Conservation (phyloP, 2,113 vertebrate genomes). For the Myiozetetes cayanensis region DNA sequence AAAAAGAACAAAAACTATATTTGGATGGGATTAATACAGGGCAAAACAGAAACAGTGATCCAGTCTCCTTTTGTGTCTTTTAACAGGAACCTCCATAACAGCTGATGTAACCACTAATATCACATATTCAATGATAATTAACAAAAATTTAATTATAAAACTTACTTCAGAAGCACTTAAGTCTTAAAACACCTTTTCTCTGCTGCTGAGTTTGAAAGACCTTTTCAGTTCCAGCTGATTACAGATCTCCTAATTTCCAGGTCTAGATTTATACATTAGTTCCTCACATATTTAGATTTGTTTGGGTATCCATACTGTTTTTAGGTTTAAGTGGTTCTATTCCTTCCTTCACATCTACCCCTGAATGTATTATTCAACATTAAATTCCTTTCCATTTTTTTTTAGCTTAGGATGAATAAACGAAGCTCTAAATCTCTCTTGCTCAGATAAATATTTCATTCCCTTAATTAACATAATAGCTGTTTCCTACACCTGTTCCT, state of each 20-base stretch:
- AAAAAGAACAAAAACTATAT: neutral
- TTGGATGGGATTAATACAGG: neutral
- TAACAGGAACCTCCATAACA: neutral
- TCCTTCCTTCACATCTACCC: neutral
- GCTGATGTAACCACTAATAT: rapidly evolving
- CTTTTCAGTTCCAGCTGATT: neutral
- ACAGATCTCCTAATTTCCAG: neutral
- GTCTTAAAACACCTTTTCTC: neutral
- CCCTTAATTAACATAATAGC: neutral
- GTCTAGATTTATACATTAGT: neutral
- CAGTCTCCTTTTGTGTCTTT: neutral
- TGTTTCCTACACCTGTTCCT: neutral
- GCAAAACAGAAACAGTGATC: neutral
- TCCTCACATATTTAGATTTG: neutral
- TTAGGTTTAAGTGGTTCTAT: neutral
- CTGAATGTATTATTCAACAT: neutral
- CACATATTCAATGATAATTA: neutral
- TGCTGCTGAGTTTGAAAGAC: neutral
- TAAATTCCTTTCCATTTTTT: neutral
- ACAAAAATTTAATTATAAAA: neutral
- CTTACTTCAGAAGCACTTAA: neutral
- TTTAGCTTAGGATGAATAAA: neutral
- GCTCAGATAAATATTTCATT: neutral
- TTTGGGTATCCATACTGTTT: neutral
- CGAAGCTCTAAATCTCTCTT: neutral